These are phyloP conservation scores for Acanthiza pusilla DNA, from an alignment of 2,797 vertebrate species.

Conservation along the genomic window DNA sequence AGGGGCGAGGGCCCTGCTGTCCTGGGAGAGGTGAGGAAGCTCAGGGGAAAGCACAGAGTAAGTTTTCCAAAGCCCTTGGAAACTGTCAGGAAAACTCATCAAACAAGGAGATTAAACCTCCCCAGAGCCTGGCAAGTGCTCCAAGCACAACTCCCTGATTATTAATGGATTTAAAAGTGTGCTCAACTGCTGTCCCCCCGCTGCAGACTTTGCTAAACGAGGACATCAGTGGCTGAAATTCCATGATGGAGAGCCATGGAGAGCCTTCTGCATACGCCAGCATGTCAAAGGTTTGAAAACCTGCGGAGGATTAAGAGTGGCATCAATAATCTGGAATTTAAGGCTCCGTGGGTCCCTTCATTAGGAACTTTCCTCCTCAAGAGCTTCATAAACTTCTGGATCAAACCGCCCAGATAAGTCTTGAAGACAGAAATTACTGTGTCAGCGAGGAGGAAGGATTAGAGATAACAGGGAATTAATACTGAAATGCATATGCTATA, in stretches of 20 bases:
- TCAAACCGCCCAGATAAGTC: background rate
- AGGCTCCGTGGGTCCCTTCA: slow-evolving; percentile 7
- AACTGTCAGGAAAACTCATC: background rate
- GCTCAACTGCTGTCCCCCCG: background rate
- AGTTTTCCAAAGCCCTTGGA: background rate
- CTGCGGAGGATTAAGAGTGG: slow-evolving; percentile 26
- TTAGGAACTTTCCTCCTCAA: slow-evolving; percentile 47
- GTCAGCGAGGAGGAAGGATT: slow-evolving; percentile 58
- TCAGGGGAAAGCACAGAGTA: fast-evolving
- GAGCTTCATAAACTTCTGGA: slow-evolving; percentile 47
- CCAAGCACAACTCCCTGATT: background rate
- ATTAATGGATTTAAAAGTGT: background rate
- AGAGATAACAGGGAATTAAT: slow-evolving; percentile 47
- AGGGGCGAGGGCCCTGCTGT: background rate
- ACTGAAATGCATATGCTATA: slow-evolving; percentile 15
- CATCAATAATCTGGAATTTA: slow-evolving; percentile 26
- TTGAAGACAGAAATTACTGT: slow-evolving; percentile 30
- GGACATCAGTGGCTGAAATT: background rate
- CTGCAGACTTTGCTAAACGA: background rate
- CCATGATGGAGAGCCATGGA: fast-evolving
- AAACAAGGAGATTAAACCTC: background rate
- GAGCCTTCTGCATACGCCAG: fast-evolving
- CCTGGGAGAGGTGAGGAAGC: background rate
- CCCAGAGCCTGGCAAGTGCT: fast-evolving
- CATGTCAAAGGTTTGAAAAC: background rate